These are phyloP conservation scores for Macaria notata DNA, from an alignment of 2,888 invertebrate genomes.

Conservation along the genomic window DNA sequence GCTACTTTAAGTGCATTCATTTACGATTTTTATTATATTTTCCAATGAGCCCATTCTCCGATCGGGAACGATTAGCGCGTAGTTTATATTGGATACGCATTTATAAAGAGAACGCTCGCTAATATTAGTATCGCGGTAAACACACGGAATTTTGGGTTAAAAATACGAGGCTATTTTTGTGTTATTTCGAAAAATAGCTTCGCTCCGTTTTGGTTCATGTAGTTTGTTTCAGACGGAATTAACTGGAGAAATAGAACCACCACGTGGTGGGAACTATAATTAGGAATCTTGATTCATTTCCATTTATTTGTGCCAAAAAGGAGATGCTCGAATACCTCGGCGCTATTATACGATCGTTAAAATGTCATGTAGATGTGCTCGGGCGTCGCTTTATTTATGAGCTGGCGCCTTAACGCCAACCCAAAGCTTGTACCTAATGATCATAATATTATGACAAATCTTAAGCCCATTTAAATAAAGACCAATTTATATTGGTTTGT, in stretches of 20 bases:
- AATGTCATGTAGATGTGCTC: no score
- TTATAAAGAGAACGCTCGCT: slow-evolving; percentile 11
- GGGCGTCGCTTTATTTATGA: no score
- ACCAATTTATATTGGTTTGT: no score
- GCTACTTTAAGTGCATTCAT: slow-evolving; percentile 30
- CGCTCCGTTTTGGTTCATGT: slow-evolving; percentile 12
- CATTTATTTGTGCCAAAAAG: not conserved
- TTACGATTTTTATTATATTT: slow-evolving; percentile 20
- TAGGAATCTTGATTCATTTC: not conserved
- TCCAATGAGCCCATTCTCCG: slow-evolving; percentile 11
- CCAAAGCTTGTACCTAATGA: no score
- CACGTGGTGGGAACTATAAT: not conserved
- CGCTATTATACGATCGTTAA: no score
- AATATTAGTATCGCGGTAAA: slow-evolving; percentile 18
- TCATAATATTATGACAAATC: no score
- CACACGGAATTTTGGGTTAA: slow-evolving; percentile 20
- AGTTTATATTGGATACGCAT: slow-evolving; percentile 5
- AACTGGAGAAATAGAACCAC: slow-evolving; percentile 8
- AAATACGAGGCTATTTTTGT: slow-evolving; percentile 22
- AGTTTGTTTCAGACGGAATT: slow-evolving; percentile 3
- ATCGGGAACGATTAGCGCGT: slow-evolving; percentile 13
- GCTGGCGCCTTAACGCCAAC: no score
- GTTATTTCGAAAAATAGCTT: slow-evolving; percentile 18
- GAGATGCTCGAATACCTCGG: not conserved
- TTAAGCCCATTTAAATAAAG: no score